Base-by-base conservation (phyloP, 2,797 vertebrate species). In the Apogon hyalosoma region DNA sequence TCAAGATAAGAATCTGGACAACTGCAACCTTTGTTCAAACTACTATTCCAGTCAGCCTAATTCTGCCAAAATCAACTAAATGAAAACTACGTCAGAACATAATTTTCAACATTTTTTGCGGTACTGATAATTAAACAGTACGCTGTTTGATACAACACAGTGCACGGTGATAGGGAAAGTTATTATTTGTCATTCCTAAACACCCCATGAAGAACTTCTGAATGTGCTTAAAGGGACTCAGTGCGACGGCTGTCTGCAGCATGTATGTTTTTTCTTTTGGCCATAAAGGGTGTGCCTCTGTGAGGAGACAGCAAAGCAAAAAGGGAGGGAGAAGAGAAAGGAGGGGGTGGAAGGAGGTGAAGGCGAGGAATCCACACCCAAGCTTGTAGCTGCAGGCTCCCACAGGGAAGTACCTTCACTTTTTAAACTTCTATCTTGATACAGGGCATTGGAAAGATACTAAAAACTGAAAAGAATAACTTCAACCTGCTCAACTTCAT, bases 301-400 rank as follows among this genome's bases (percentile, higher is more conserved):
- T 55, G 70, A 83, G 65, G 75, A 89, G 88, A 87, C 86, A 84
- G 87, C 73, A 2, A 38, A 75, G 86, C 76, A 82, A 86, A 69
- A 73, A 75, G 73, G 56, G 70, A 78, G 79, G 76, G 83, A 68
- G 59, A 31, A 15, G 43, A 69, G 80, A 71, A 87, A 60, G 62
- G 63, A 72, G 56, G 56, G 76, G 79, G 84, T 21, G 73, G 79
- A 86, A 79, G 77, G 76, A 75, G 57, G 71, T 70, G 64, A 77
- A 77, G 63, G 60, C 74, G 77, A 80, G 53, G 64, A 77, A 87
- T 92, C 90, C 90, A 92, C 92, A 91, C 91, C 90, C 92, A 88
- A 87, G 66, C 60, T 62, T 76, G 76, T 80, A 65, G 65, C 80
- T 84, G 73, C 66, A 63, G 28, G 69, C 74, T 74, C 28, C 57